Evolutionary conservation across 1,140 invertebrate species (phyloP), one percentile per base, ranked within the genome.

Genomic region (Lepidurus arcticus): DNA sequence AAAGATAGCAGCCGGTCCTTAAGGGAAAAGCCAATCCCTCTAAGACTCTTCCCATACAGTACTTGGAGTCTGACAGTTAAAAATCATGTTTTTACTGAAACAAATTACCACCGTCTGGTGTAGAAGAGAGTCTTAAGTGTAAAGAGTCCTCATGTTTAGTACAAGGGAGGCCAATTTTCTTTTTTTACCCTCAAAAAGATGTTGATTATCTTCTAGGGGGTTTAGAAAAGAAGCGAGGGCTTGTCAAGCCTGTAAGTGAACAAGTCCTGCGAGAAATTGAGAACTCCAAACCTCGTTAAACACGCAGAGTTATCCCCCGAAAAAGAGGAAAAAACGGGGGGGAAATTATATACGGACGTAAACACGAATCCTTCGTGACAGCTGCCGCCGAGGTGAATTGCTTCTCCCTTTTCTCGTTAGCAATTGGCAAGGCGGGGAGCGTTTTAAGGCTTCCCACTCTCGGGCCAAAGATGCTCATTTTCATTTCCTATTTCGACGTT

Each of bases 301-400:
- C 53, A 16, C 21, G 13, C 8, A 65, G 53, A 21, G 21, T 65
- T 65, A n/a, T 65, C 53, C 16, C 4, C 13, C 16, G 53, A 65
- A 16, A 21, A 16, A 21, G 21, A 65, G 21, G 53, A 65, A 13
- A 16, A 21, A 65, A 65, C n/a, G 53, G 53, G 21, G 16, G 53
- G 16, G 0, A 65, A n/a, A 7, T 65, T n/a, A 65, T n/a, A 21
- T 65, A 65, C 53, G 13, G 53, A 65, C 53, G 53, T 65, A 65
- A 65, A 65, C 53, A 65, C 53, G 53, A 65, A 65, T 65, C 53
- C 21, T 13, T 65, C 53, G 53, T 65, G 53, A 65, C 53, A 65
- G 53, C 53, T 65, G 53, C 53, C 53, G 53, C 21, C 21, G 53
- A 65, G 53, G 53, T 65, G 53, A 65, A 65, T 65, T 65, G 53